Percentiles rank a stretch among this genome's conserved stretches.
phyloP scores from a whole-genome alignment of 2,888 invertebrate species.

The Apotomis betuletana region DNA sequence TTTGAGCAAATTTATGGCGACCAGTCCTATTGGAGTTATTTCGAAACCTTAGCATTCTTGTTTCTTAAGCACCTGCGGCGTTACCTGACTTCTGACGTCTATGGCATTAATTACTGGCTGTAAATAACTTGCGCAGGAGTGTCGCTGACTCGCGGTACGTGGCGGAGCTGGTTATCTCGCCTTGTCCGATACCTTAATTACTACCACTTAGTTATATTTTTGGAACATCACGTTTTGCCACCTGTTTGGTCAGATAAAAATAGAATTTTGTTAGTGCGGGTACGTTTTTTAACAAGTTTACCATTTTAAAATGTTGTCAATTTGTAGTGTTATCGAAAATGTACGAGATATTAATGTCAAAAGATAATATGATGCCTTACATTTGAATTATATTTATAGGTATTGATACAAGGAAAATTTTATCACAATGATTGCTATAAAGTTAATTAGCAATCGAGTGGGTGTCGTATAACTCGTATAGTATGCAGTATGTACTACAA shows the following conservation, averaged over 20 bases:
- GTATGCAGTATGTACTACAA: no score
- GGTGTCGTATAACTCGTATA: no score
- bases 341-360: neutral
- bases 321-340: neutral
- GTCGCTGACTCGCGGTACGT: conserved; percentile 33
- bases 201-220: conserved; percentile 14
- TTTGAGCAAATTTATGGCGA: conserved; percentile 13
- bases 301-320: neutral
- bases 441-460: no score
- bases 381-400: neutral
- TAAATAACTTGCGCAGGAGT: conserved; percentile 21
- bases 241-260: conserved; percentile 25
- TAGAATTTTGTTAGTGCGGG: conserved; percentile 7
- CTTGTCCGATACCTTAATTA: conserved; percentile 22
- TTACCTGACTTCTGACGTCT: conserved; percentile 29
- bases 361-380: neutral
- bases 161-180: conserved; percentile 22
- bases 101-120: conserved; percentile 14
- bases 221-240: conserved; percentile 16
- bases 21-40: conserved; percentile 37
- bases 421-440: neutral
- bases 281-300: conserved; percentile 5
- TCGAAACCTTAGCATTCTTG: conserved; percentile 35
- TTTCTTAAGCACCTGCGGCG: conserved; percentile 26
- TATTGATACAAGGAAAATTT: neutral